These are phyloP conservation scores for Labrus mixtus DNA, from an alignment of 2,113 vertebrate species.

Conservation along the genomic window DNA sequence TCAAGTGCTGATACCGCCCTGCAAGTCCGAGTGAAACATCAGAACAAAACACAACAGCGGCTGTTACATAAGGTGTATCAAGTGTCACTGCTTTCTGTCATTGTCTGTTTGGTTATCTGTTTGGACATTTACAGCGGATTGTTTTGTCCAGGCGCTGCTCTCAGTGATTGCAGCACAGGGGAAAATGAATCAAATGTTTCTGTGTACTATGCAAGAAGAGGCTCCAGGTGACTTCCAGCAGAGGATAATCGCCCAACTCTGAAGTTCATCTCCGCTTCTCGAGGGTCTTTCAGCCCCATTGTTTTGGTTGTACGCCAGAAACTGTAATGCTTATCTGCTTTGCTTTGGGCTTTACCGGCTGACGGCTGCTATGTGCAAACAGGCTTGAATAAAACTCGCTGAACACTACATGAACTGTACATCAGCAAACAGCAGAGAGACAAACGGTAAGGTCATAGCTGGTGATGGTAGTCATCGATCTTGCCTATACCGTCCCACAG, in stretches of 20 bases:
- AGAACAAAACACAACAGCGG: constrained; percentile 11
- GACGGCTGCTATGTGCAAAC: background rate
- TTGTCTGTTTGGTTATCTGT: background rate
- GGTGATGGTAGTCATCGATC: too few relatives aligned
- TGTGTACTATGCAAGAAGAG: background rate
- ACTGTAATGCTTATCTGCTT: background rate
- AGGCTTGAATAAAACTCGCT: background rate
- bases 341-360: background rate
- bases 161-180: background rate
- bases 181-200: background rate
- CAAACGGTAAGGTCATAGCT: too few relatives aligned
- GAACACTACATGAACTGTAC: background rate
- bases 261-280: too few relatives aligned
- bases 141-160: background rate
- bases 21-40: constrained; percentile 10
- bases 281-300: background rate
- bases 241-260: too few relatives aligned
- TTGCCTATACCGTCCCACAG: too few relatives aligned
- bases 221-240: background rate
- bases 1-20: constrained; percentile 7
- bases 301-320: background rate
- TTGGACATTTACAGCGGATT: background rate
- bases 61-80: background rate
- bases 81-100: background rate
- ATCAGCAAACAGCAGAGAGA: background rate